These are phyloP conservation scores for Caenorhabditis sinica DNA, from an alignment of 2,888 invertebrate genomes.

Conservation along the genomic window DNA sequence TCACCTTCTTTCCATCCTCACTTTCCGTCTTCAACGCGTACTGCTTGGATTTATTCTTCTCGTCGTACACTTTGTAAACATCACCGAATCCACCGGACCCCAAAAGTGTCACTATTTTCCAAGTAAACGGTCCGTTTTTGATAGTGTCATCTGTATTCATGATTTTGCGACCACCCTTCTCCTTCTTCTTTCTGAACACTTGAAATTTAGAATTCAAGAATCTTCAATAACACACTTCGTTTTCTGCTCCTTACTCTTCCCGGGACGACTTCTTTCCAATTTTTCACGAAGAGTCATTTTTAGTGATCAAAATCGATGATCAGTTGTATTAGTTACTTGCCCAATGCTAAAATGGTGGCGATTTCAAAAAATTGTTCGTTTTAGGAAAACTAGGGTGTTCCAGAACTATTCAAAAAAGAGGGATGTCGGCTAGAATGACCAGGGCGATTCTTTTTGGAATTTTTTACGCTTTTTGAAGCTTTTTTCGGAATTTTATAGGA, in stretches of 20 bases:
- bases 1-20: conserved; percentile 59
- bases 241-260: conserved; percentile 31
- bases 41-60: conserved; percentile 38
- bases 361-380: no score
- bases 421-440: no score
- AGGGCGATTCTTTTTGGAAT: no score
- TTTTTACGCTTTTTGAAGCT: no score
- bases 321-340: conserved; percentile 35
- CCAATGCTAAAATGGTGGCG: neutral
- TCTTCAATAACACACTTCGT: neutral
- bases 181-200: conserved; percentile 9
- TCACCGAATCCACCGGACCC: conserved; percentile 72
- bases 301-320: conserved; percentile 21
- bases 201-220: neutral
- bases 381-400: no score
- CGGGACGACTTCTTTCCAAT: neutral
- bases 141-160: conserved; percentile 46
- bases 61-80: conserved; percentile 65
- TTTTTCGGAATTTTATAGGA: no score
- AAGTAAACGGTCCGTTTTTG: conserved; percentile 46
- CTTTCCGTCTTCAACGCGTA: conserved; percentile 72
- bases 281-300: conserved; percentile 13
- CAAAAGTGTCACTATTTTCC: conserved; percentile 50
- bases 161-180: conserved; percentile 23
- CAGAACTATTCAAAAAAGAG: no score